Conservation (phyloP, 2,888 invertebrate species). For the Abscondita cerata region DNA sequence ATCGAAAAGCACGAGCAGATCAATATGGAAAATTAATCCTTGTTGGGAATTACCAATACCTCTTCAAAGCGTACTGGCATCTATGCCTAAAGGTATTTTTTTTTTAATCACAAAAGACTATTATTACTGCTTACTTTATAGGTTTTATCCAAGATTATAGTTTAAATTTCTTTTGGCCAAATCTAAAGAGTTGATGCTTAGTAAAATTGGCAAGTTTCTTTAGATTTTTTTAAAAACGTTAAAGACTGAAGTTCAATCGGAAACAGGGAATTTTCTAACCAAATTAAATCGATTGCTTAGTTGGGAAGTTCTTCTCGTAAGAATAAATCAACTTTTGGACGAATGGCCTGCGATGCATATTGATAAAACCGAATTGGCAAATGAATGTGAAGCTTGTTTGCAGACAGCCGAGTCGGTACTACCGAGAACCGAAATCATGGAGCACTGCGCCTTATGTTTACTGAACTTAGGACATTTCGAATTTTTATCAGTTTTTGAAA, state of each 20-base stretch:
- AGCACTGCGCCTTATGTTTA: conserved; percentile 82
- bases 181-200: conserved; percentile 77
- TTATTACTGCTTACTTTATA: conserved; percentile 35
- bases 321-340: conserved; percentile 75
- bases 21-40: conserved; percentile 74
- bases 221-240: conserved; percentile 65
- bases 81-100: conserved; percentile 74
- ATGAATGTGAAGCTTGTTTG: conserved; percentile 74
- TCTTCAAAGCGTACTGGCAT: conserved; percentile 76
- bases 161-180: conserved; percentile 85
- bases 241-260: conserved; percentile 68
- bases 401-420: conserved; percentile 69
- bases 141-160: conserved; percentile 75
- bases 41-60: conserved; percentile 88
- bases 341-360: conserved; percentile 64
- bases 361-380: conserved; percentile 65
- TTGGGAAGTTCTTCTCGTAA: conserved; percentile 87
- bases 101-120: too few species aligned
- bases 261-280: conserved; percentile 63
- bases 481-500: conserved; percentile 67
- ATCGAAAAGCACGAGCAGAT: conserved; percentile 69
- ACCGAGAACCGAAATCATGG: conserved; percentile 79
- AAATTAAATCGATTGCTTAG: conserved; percentile 79
- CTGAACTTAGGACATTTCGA: conserved; percentile 88
- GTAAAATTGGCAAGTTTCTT: conserved; percentile 62